A percentile compares a stretch with the other conserved stretches of the same genome.
phyloP scores from a whole-genome alignment of 2,888 invertebrate genomes.

The Hypsopygia costalis region DNA sequence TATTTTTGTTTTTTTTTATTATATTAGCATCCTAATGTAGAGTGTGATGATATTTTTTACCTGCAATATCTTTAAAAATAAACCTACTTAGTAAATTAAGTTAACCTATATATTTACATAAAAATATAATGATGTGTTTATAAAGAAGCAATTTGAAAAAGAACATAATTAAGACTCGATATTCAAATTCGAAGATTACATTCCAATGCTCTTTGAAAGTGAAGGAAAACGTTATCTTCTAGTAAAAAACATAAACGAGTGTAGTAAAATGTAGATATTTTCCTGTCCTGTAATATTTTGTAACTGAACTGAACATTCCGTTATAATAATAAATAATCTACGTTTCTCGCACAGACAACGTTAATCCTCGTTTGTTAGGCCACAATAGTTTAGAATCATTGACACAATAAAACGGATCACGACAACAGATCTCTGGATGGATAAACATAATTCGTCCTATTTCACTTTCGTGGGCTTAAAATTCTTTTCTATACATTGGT shows the following conservation, averaged over 20 bases:
- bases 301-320: no score
- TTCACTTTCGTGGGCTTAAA: neutral
- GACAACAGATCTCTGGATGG: neutral
- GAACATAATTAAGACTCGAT: no score
- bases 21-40: slow-evolving; percentile 18
- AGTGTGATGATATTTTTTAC: slow-evolving; percentile 12
- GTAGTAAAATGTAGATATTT: no score
- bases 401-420: slow-evolving; percentile 1
- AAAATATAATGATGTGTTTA: no score
- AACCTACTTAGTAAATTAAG: no score
- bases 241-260: no score
- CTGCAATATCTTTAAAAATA: slow-evolving; percentile 1
- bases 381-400: neutral
- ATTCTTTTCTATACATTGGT: neutral
- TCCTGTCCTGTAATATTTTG: no score
- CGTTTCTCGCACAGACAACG: neutral
- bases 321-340: neutral
- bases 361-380: slow-evolving; percentile 5
- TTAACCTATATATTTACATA: no score
- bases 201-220: no score
- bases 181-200: no score
- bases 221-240: no score
- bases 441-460: neutral
- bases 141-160: no score
- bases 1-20: slow-evolving; percentile 14